Base-by-base conservation (phyloP, 2,113 vertebrate genomes). In the Ailuropoda melanoleuca region DNA sequence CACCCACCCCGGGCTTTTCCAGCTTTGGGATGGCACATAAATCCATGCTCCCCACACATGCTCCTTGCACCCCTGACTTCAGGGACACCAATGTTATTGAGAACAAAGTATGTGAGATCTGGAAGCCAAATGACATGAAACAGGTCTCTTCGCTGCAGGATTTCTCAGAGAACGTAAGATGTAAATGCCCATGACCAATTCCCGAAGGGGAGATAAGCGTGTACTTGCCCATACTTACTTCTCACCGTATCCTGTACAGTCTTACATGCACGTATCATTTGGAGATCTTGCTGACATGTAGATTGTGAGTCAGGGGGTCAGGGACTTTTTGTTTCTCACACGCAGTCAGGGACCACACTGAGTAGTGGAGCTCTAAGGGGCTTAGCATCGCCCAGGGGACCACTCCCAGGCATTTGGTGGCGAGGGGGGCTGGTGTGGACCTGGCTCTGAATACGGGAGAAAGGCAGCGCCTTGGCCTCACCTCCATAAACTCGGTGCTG, bases 401-500 rank as follows among this genome's bases (percentile, higher is more conserved):
- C 26, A 6, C 8, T 8, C 1, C 21, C 37, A 7, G 89, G 34
- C 48, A 29, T 11, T 7, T 43, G 43, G 43, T 4, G 43, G 43
- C 4, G 43, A 4, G 43, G 43, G 43, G 43, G 43, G 43, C 1
- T 4, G 43, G 43, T 5, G 43, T 43, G 64, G 58, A 7, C 48
- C 82, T 96, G 55, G 74, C 70, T 56, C 34, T 87, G 87, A 34
- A 66, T 48, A 7, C 0, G 24, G 66, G 88, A 55, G 53, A 68
- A 91, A 77, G 78, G 87, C 90, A 48, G 75, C 0, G 3, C 26
- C 18, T 24, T 53, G n/a, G 2, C 26, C 99, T 99, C 98, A 99
- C 99, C 98, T 99, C 98, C 99, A 99, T 99, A 93, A 99, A 99
- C 97, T 99, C 99, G 0, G 98, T 86, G 62, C 99, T 99, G 99